phyloP scores from a whole-genome alignment of 2,113 vertebrate genomes.

The Oreamnos americanus region DNA sequence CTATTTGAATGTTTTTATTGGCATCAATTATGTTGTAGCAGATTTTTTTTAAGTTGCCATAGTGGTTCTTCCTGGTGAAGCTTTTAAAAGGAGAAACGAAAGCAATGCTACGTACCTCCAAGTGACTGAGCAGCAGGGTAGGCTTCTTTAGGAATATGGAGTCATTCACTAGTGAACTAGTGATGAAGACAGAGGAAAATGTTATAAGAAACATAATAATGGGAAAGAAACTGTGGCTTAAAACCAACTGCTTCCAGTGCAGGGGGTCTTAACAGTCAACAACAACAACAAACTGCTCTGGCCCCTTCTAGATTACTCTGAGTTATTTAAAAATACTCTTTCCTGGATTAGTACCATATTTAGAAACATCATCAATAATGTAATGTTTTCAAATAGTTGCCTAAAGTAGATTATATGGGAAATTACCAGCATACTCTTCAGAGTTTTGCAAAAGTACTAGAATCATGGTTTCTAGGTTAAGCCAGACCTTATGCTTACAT shows the following conservation, averaged over 20 bases:
- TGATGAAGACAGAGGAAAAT: neutral
- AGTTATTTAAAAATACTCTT: slow-evolving; percentile 42
- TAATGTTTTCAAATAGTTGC: slow-evolving; percentile 57
- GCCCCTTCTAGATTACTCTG: neutral
- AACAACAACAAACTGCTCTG: neutral
- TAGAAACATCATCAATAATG: slow-evolving; percentile 60
- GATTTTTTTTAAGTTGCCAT: neutral
- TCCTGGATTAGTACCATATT: slow-evolving; percentile 27
- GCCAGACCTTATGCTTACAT: neutral
- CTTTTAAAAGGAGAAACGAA: slow-evolving; percentile 41
- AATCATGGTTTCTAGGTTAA: neutral
- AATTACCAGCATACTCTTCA: slow-evolving; percentile 35
- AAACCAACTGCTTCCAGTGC: neutral
- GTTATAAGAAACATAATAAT: neutral
- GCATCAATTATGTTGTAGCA: neutral
- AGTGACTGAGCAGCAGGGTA: neutral
- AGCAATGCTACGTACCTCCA: neutral
- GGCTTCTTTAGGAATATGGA: neutral
- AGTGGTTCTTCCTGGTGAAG: neutral
- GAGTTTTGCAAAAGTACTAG: slow-evolving; percentile 17
- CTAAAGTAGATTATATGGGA: slow-evolving; percentile 52
- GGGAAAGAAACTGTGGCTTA: neutral
- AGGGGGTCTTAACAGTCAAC: neutral
- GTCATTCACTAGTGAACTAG: neutral
- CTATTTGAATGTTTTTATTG: neutral